Percentiles rank a stretch among this genome's conserved stretches.
Conservation (phyloP, 2,113 vertebrate genomes). For the Dipodomys spectabilis region DNA sequence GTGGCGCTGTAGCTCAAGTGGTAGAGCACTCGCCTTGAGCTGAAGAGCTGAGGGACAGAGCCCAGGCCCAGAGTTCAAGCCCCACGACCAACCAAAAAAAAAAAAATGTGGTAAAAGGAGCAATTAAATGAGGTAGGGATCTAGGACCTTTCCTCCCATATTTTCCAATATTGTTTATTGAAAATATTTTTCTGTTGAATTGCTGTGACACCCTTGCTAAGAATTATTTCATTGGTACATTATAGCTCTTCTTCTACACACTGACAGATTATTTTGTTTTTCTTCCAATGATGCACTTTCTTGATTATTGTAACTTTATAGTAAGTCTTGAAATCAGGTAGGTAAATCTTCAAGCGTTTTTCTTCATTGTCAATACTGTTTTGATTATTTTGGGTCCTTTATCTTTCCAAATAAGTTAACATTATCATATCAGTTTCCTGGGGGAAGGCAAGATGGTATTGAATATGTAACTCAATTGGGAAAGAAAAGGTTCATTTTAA, state of each 20-base stretch:
- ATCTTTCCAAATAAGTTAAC: constrained; percentile 53
- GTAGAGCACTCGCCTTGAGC: no score
- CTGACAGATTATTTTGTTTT: neutral
- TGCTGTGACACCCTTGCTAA: constrained; percentile 28
- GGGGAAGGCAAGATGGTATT: neutral
- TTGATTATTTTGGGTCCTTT: constrained; percentile 21
- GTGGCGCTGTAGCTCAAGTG: no score
- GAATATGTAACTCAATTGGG: neutral
- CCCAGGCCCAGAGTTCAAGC: no score
- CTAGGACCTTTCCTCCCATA: neutral
- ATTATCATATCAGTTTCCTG: neutral
- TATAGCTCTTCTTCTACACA: constrained; percentile 1
- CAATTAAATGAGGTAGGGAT: neutral
- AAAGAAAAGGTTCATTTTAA: neutral
- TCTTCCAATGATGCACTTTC: neutral
- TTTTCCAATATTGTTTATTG: neutral
- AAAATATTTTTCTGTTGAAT: constrained; percentile 16
- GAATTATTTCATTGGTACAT: constrained; percentile 6
- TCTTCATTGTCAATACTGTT: neutral
- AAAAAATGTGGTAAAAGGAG: neutral
- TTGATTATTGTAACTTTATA: constrained; percentile 39
- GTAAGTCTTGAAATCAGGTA: constrained; percentile 18
- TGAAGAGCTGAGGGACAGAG: no score
- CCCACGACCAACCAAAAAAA: no score
- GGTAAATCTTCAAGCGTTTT: neutral